Evolutionary conservation across 2,113 vertebrate species (phyloP).

Genomic region (Lipophrys pholis): DNA sequence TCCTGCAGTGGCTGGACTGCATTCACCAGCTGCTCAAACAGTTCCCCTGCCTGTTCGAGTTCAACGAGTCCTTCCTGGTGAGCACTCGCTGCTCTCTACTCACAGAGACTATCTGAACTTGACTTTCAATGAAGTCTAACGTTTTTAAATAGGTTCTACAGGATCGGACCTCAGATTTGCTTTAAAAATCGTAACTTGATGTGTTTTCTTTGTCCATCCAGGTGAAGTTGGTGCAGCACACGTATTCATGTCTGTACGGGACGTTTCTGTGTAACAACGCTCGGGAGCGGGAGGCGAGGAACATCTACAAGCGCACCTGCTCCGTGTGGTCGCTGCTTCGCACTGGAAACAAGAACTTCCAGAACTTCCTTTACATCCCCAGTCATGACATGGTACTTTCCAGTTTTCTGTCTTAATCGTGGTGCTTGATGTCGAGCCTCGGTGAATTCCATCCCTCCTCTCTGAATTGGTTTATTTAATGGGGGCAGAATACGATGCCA

Average conservation of each 20-base stretch:
- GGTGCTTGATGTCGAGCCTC: too few relatives aligned
- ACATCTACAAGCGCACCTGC: slow-evolving; percentile 94
- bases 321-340: slow-evolving; percentile 97
- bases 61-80: slow-evolving; percentile 98
- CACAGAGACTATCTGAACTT: too few relatives aligned
- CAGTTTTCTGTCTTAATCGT: background rate
- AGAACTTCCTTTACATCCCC: slow-evolving; percentile 97
- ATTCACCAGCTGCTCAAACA: slow-evolving; percentile 98
- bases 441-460: too few relatives aligned
- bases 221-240: slow-evolving; percentile 99
- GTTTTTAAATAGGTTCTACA: too few relatives aligned
- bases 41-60: slow-evolving; percentile 98
- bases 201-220: slow-evolving; percentile 57
- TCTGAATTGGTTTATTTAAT: background rate
- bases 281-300: slow-evolving; percentile 91
- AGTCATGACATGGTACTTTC: slow-evolving; percentile 89
- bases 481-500: background rate
- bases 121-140: too few relatives aligned
- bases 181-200: background rate
- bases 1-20: slow-evolving; percentile 98
- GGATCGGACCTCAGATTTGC: background rate
- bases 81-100: slow-evolving; percentile 63
- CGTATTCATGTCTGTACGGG: slow-evolving; percentile 96
- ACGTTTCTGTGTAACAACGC: slow-evolving; percentile 98
- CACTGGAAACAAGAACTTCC: slow-evolving; percentile 97